Evolutionary conservation across 2,888 invertebrate genomes (phyloP), one percentile per base, ranked within the genome.

Genomic region (Lapara coniferarum): DNA sequence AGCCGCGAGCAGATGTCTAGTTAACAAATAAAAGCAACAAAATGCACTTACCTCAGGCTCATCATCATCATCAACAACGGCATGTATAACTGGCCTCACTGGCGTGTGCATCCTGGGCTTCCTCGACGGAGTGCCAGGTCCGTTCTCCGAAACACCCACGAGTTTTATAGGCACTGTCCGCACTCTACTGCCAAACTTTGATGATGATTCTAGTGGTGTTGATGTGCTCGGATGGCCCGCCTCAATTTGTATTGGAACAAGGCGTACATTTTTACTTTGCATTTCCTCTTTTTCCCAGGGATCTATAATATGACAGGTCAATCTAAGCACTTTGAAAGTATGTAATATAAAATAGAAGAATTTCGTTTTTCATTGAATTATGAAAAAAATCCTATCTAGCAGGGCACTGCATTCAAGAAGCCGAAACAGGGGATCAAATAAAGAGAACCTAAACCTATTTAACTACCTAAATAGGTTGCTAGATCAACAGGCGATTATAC

Each of bases 171-270:
- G 91, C 37, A 89, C 82, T 53, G 81, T 76, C 56, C 86, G 78
- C 8, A 83, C 76, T 70, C 85, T 75, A 67, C 75, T 79, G 7
- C 77, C 73, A 37, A 74, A 66, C 66, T 79, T 88, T 13, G 63
- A 6, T 49, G 75, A 74, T 12, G 80, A 57, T 14, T 88, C 87
- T 68, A 85, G 86, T 4, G 93, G 93, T n/a, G 94, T 93, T 4
- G 94, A 94, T 13, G 94, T 93, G 73, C 91, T 92, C 0, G 93
- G 90, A 71, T 88, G 85, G 6, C 85, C 86, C 56, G 78, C 57
- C 66, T 92, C 93, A 69, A 92, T 70, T 74, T 89, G 87, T 71
- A 94, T 91, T 55, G 94, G 94, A 67, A 94, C 87, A 80, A 92
- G 89, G 57, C 90, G 84, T 13, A 92, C 85, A 77, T 89, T 89